A percentile compares a stretch with the other conserved stretches of the same genome.
phyloP scores from a whole-genome alignment of 2,797 vertebrate genomes.

The Myotis daubentonii region DNA sequence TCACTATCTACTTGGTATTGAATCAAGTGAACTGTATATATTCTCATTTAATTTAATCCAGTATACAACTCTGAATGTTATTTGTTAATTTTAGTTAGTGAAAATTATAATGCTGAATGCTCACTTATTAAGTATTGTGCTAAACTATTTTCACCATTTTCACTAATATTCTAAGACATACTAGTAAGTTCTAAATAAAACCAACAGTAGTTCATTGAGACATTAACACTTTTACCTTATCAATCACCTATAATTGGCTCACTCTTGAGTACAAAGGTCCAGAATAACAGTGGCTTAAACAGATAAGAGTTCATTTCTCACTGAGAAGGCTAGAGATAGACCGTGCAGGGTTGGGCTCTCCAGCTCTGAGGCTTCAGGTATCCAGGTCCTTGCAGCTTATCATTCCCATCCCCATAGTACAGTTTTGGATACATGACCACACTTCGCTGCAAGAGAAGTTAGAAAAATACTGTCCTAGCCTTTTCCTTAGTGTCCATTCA shows the following conservation, averaged over 20 bases:
- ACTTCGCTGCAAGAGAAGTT: not conserved
- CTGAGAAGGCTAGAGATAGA: not conserved
- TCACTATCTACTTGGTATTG: not conserved
- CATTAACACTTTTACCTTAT: not conserved
- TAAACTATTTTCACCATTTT: not conserved
- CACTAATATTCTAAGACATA: not conserved
- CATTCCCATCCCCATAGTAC: too few relatives aligned
- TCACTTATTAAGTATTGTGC: not conserved
- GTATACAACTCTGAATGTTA: not conserved
- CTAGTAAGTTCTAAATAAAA: not conserved
- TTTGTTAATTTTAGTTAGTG: not conserved
- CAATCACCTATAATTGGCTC: not conserved
- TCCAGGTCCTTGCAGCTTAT: not conserved
- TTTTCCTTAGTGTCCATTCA: not conserved
- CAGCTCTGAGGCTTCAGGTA: not conserved
- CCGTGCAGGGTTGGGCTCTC: not conserved
- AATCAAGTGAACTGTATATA: not conserved
- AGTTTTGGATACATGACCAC: not conserved
- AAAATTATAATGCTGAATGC: not conserved
- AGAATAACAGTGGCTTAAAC: not conserved
- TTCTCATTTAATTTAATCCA: not conserved
- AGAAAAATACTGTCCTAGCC: not conserved
- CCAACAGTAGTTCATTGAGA: not conserved
- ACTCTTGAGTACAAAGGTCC: not conserved
- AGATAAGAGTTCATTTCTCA: not conserved